These are phyloP conservation scores for Semicossyphus pulcher DNA, from an alignment of 2,113 vertebrate species.

Conservation along the genomic window DNA sequence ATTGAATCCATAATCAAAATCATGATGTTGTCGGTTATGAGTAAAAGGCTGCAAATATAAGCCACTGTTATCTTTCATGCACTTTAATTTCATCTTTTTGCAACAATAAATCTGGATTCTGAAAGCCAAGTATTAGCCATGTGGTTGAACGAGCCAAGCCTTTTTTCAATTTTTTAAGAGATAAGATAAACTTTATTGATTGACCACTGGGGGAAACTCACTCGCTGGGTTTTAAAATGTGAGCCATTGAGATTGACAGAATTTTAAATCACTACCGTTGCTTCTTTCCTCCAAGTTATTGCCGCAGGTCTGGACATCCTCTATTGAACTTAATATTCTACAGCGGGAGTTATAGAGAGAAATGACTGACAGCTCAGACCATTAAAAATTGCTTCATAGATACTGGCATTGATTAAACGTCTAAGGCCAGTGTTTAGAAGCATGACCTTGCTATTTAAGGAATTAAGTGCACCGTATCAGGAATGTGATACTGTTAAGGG, in stretches of 20 bases:
- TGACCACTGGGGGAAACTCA: not conserved
- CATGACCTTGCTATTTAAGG: slow-evolving; percentile 58
- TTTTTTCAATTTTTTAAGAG: not conserved
- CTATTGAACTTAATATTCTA: slow-evolving; percentile 49
- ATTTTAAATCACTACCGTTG: not conserved
- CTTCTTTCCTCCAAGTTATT: not conserved
- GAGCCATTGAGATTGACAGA: slow-evolving; percentile 9
- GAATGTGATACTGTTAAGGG: not conserved
- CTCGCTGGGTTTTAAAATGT: not conserved
- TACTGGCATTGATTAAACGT: slow-evolving; percentile 64
- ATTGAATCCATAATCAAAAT: not conserved
- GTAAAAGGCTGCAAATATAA: not conserved
- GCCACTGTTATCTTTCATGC: not conserved
- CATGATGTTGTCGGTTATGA: not conserved
- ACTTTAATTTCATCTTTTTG: not conserved
- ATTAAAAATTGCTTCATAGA: slow-evolving; percentile 57
- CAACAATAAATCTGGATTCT: not conserved
- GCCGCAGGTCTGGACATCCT: not conserved
- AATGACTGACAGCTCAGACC: slow-evolving; percentile 59
- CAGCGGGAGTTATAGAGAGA: slow-evolving; percentile 9
- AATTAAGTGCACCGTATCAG: slow-evolving; percentile 17
- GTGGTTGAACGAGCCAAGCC: not conserved
- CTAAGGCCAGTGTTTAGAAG: slow-evolving; percentile 36
- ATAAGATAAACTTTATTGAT: not conserved
- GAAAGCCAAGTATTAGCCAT: too few species aligned